phyloP scores from a whole-genome alignment of 2,113 vertebrate genomes.

The Campylomormyrus tamandua region DNA sequence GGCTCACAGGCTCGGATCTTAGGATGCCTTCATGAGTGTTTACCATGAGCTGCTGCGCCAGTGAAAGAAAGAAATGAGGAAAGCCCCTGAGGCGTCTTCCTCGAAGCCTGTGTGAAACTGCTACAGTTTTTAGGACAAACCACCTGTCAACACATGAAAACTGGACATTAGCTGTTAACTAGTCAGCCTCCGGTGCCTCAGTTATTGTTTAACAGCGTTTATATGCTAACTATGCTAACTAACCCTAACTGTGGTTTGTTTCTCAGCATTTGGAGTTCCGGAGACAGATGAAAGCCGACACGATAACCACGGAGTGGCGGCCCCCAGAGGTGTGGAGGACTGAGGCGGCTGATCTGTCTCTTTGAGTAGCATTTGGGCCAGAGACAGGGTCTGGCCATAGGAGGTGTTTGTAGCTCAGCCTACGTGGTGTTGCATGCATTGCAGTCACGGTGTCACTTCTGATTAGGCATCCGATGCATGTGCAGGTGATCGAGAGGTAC shows the following conservation, averaged over 20 bases:
- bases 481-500: slow-evolving; percentile 79
- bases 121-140: background rate
- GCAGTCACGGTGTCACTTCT: background rate
- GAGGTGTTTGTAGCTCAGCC: background rate
- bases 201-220: background rate
- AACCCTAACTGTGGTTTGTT: background rate
- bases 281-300: slow-evolving; percentile 74
- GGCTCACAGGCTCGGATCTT: background rate
- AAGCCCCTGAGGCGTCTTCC: background rate
- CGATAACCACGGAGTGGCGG: slow-evolving; percentile 68
- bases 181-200: background rate
- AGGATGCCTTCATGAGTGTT: background rate
- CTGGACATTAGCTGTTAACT: background rate
- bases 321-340: slow-evolving; percentile 76
- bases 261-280: slow-evolving; percentile 81
- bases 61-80: background rate
- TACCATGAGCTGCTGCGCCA: background rate
- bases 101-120: background rate
- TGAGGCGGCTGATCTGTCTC: background rate
- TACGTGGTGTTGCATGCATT: background rate
- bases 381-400: background rate
- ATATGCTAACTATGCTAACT: background rate
- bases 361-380: background rate
- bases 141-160: background rate
- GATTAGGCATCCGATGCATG: background rate